Evolutionary conservation across 2,797 vertebrate genomes (phyloP), one percentile per base, ranked within the genome.

Genomic region (Petrocephalus schoutedeni): DNA sequence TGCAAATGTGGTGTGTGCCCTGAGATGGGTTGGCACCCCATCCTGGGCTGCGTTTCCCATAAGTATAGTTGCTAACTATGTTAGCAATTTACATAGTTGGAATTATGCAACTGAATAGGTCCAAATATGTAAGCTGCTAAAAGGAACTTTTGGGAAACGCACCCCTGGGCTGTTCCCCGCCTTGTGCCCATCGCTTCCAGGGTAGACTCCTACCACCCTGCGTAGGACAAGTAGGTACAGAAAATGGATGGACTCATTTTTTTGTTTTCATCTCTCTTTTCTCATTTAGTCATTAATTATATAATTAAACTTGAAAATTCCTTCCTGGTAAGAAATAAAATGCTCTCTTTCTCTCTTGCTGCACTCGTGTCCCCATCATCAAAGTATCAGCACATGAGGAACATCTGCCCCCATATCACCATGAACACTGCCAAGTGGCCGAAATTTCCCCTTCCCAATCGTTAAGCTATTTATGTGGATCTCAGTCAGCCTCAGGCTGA

Each of bases 401-500:
- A 77, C 71, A 77, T 77, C 71, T 77, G 71, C 71, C 71, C 71
- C 36, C 36, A 77, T 4, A 77, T 77, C 71, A 41, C 6, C 36
- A 45, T 19, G 36, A 85, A 88, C 58, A 86, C 88, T 19, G 53
- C 32, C 45, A 82, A 59, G 19, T 41, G 57, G n/a, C 9, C 41
- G 41, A 90, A 92, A 54, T 92, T 87, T 8, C 0, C 86, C 88
- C 87, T 86, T 51, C 6, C 19, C 6, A 59, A 85, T 56, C 2
- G 54, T 83, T 87, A 86, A 56, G 54, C 10, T 87, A 56, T 89
- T 88, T 86, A 88, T 71, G 36, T 85, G 21, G 54, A n/a, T 84
- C 51, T 84, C 28, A 84, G 32, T 74, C 87, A 51, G 87, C 89
- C 90, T 54, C 74, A 49, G 89, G 91, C 92, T 89, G 8, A 86